A percentile compares a stretch with the other conserved stretches of the same genome.
These are phyloP conservation scores for Sipha maydis DNA, from an alignment of 2,888 invertebrate genomes.

Conservation along the genomic window DNA sequence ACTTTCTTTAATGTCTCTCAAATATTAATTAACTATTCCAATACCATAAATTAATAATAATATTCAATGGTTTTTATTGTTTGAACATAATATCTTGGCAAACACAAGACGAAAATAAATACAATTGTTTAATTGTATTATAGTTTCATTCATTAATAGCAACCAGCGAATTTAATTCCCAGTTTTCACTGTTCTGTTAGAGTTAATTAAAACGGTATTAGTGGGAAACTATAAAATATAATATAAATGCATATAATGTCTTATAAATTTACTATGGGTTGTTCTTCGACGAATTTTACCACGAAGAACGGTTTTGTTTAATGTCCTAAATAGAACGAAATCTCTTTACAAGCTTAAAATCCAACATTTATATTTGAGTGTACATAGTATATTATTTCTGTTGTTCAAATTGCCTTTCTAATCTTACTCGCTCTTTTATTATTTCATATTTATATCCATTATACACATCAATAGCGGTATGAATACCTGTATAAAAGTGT, in stretches of 20 bases:
- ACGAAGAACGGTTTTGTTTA: neutral
- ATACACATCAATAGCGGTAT: neutral
- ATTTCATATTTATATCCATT: neutral
- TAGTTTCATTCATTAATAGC: too few species aligned
- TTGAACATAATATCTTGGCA: too few species aligned
- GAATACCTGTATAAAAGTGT: neutral
- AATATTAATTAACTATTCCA: too few species aligned
- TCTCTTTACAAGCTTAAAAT: slow-evolving; percentile 9
- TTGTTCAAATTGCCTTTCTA: neutral
- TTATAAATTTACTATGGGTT: slow-evolving; percentile 19
- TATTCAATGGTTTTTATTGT: too few species aligned
- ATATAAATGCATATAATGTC: neutral
- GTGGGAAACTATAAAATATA: neutral
- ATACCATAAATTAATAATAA: too few species aligned
- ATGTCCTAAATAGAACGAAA: neutral
- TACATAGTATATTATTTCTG: neutral
- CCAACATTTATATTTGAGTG: neutral
- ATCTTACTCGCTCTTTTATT: neutral
- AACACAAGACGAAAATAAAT: too few species aligned
- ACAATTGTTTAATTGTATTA: too few species aligned
- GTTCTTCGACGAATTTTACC: slow-evolving; percentile 66
- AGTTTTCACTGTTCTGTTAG: neutral
- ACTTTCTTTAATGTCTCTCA: too few species aligned
- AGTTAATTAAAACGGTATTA: neutral
- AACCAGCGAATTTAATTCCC: too few species aligned